Conservation (phyloP, 2,888 invertebrate genomes). For the Marasmarcha lunaedactyla region DNA sequence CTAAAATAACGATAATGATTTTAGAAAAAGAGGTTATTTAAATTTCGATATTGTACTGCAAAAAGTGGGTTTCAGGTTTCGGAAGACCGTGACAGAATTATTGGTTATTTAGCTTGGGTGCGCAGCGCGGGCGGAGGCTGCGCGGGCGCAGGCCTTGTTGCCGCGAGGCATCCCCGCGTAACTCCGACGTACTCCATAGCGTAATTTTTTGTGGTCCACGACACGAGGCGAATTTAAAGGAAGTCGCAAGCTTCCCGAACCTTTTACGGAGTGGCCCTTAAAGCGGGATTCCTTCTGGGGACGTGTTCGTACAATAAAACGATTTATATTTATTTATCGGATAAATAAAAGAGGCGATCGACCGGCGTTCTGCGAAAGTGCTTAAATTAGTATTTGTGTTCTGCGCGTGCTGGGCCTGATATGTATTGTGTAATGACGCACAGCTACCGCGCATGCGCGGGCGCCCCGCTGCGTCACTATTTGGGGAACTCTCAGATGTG, state of each 20-base stretch:
- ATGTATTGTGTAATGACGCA: not conserved
- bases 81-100: not conserved
- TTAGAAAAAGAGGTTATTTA: too few relatives aligned
- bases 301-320: constrained; percentile 56
- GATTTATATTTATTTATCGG: constrained; percentile 59
- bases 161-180: constrained; percentile 40
- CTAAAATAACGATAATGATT: too few relatives aligned
- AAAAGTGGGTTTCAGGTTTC: not conserved
- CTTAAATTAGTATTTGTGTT: constrained; percentile 42
- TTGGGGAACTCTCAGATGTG: too few relatives aligned
- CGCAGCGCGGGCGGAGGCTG: constrained; percentile 26
- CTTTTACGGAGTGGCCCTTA: constrained; percentile 52
- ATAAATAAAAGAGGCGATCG: constrained; percentile 32
- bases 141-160: constrained; percentile 29
- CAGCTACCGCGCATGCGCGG: not conserved
- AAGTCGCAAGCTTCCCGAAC: constrained; percentile 39
- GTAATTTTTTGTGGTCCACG: constrained; percentile 50
- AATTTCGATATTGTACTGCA: not conserved
- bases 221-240: constrained; percentile 47
- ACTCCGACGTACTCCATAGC: constrained; percentile 48
- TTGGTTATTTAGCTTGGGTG: constrained; percentile 9
- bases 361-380: constrained; percentile 36
- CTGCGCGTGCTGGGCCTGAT: constrained; percentile 24
- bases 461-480: not conserved
- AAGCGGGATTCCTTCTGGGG: constrained; percentile 49